Evolutionary conservation across 2,797 vertebrate species (phyloP).

Genomic region (Sebastiscus tertius): DNA sequence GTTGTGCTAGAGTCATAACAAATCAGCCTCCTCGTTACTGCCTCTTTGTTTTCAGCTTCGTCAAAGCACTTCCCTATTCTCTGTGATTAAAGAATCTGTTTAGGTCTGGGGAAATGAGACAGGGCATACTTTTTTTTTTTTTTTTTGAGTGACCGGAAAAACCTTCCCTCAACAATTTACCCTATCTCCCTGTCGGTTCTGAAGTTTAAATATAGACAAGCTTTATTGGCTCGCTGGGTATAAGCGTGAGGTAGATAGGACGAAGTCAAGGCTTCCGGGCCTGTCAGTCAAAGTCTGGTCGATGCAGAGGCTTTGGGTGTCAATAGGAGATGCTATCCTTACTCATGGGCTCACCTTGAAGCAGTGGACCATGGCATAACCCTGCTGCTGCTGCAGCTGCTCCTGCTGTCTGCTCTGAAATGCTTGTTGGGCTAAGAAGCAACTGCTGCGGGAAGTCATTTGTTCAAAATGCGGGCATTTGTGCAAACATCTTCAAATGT

Average conservation of each 20-base stretch:
- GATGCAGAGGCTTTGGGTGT: conserved; percentile 68
- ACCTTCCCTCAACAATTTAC: conserved; percentile 41
- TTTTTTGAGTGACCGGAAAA: conserved; percentile 40
- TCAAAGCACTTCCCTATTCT: conserved; percentile 24
- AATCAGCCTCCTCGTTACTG: conserved; percentile 48
- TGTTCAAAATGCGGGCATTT: background rate
- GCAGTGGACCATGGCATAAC: conserved; percentile 49
- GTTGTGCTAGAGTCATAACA: conserved; percentile 38
- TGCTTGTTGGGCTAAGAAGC: conserved; percentile 10
- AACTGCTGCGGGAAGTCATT: background rate
- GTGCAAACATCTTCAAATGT: background rate
- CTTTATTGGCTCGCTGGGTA: conserved; percentile 65
- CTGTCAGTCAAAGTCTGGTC: conserved; percentile 71
- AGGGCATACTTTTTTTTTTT: background rate
- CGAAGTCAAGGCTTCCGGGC: conserved; percentile 55
- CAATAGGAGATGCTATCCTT: conserved; percentile 73
- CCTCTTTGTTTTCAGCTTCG: conserved; percentile 29
- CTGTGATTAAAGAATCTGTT: conserved; percentile 39
- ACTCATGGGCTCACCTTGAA: conserved; percentile 68
- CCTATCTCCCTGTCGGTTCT: conserved; percentile 40
- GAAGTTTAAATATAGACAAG: conserved; percentile 68
- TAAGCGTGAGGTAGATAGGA: conserved; percentile 61
- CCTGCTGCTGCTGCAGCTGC: background rate
- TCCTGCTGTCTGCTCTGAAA: conserved; percentile 24
- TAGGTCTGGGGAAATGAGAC: conserved; percentile 37